Conservation (phyloP, 2,888 invertebrate species). For the Orthonychiurus folsomi region DNA sequence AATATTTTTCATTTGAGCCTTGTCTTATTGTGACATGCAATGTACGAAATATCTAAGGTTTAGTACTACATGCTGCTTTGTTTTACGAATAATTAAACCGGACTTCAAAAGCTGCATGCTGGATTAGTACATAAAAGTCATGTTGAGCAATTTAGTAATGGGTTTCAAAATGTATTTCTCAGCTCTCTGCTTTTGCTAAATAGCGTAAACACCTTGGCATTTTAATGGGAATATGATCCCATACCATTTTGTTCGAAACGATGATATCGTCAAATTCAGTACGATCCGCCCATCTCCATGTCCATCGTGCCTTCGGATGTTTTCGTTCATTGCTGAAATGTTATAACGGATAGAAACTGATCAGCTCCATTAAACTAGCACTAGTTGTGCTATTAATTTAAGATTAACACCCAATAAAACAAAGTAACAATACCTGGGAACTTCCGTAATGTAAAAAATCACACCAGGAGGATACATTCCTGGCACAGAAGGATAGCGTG, state of each 20-base stretch:
- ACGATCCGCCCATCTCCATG: slow-evolving; percentile 61
- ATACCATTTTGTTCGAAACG: slow-evolving; percentile 74
- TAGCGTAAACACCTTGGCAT: slow-evolving; percentile 44
- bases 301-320: not conserved
- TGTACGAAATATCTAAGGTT: too few relatives aligned
- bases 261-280: slow-evolving; percentile 72
- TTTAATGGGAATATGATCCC: slow-evolving; percentile 74
- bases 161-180: too few relatives aligned
- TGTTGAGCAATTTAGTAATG: too few relatives aligned
- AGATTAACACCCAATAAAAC: not conserved
- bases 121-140: too few relatives aligned
- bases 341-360: not conserved
- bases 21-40: too few relatives aligned
- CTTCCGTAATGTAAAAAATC: slow-evolving; percentile 32
- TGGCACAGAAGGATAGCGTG: not conserved
- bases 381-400: not conserved
- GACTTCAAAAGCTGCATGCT: too few relatives aligned
- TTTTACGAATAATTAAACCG: too few relatives aligned
- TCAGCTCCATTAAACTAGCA: too few relatives aligned
- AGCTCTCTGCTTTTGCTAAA: not conserved
- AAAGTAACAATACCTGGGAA: slow-evolving; percentile 17
- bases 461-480: slow-evolving; percentile 36
- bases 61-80: too few relatives aligned
- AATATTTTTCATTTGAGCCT: too few relatives aligned
- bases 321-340: not conserved